Conservation (phyloP, 2,888 invertebrate genomes). For the Eristalinus aeneus region DNA sequence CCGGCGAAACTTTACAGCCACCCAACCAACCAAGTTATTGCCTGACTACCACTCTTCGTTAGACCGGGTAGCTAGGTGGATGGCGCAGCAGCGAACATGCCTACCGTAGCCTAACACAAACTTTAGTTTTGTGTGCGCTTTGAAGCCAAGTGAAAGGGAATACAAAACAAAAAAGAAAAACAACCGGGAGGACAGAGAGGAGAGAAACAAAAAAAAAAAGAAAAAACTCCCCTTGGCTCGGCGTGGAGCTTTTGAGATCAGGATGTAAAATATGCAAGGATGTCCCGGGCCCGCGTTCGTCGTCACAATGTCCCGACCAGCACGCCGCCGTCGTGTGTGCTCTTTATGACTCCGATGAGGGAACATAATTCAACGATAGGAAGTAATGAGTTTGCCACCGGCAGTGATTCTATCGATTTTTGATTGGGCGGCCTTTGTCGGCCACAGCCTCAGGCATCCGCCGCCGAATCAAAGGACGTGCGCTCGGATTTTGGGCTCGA, state of each 20-base stretch:
- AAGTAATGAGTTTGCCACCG: constrained; percentile 55
- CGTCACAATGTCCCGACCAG: constrained; percentile 38
- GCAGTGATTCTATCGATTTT: constrained; percentile 59
- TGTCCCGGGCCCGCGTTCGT: constrained; percentile 49
- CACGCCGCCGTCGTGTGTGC: neutral
- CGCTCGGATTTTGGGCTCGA: neutral
- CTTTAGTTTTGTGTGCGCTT: constrained; percentile 59
- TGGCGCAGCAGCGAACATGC: constrained; percentile 18
- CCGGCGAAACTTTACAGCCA: constrained; percentile 51
- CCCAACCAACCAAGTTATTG: constrained; percentile 64
- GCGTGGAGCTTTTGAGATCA: constrained; percentile 59
- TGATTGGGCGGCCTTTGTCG: constrained; percentile 41
- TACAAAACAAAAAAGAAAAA: neutral
- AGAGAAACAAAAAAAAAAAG: constrained; percentile 2
- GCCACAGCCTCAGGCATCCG: neutral
- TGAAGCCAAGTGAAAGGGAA: constrained; percentile 43
- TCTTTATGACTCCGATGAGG: constrained; percentile 18
- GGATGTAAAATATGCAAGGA: constrained; percentile 62
- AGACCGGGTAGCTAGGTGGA: constrained; percentile 10
- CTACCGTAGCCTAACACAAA: constrained; percentile 61
- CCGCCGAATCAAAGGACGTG: neutral
- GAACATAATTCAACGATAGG: constrained; percentile 29
- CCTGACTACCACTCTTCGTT: constrained; percentile 47
- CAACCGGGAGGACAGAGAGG: neutral
- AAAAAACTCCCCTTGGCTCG: constrained; percentile 32